Conservation (phyloP, 1,140 invertebrate genomes). For the Trachymyrmex cornetzi region DNA sequence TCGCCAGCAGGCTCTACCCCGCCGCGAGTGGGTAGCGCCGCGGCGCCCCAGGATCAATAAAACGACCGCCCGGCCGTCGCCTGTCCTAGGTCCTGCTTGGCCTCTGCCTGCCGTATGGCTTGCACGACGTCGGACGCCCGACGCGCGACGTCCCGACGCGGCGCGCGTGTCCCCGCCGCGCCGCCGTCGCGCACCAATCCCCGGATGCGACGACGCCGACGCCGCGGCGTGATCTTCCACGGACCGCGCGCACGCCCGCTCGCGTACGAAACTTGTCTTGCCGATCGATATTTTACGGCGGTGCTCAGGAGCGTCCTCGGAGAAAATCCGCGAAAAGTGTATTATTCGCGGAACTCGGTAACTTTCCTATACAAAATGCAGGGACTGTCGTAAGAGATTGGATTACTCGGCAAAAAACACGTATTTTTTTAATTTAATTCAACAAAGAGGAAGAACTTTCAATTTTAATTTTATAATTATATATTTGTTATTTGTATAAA, state of each 20-base stretch:
- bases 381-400: not conserved
- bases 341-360: not conserved
- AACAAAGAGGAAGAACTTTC: not conserved
- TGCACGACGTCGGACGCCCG: constrained; percentile 76
- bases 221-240: constrained; percentile 49
- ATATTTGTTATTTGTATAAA: not conserved
- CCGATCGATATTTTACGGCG: constrained; percentile 64
- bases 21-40: constrained; percentile 86
- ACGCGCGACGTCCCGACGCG: constrained; percentile 27
- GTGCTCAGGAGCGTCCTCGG: constrained; percentile 38
- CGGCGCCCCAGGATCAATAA: constrained; percentile 86
- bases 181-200: constrained; percentile 17
- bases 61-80: constrained; percentile 85
- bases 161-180: too few relatives aligned
- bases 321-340: constrained; percentile 18
- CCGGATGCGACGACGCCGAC: constrained; percentile 33
- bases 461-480: not conserved
- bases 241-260: constrained; percentile 63
- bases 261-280: constrained; percentile 26
- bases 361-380: not conserved
- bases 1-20: constrained; percentile 72
- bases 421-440: not conserved
- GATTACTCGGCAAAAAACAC: too few relatives aligned
- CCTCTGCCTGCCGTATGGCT: constrained; percentile 72
- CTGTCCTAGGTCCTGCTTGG: constrained; percentile 80